A percentile compares a stretch with the other conserved stretches of the same genome.
Evolutionary conservation across 2,888 invertebrate genomes (phyloP).

Genomic region (Phytoseiulus persimilis): DNA sequence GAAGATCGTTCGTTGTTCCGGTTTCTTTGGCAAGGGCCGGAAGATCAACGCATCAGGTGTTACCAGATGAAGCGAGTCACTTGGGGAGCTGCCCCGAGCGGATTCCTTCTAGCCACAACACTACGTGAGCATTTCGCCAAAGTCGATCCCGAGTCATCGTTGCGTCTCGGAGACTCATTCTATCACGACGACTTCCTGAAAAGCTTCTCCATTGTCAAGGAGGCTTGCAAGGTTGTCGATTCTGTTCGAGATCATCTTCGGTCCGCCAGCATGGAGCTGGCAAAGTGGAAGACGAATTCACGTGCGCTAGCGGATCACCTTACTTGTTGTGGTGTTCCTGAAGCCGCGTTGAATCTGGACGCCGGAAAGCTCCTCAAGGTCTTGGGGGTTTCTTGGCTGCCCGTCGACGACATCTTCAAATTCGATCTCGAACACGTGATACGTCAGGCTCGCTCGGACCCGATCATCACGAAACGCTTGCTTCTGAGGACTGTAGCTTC

Average conservation of each 20-base stretch:
- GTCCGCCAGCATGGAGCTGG: background rate
- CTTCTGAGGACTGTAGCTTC: background rate
- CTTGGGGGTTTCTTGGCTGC: background rate
- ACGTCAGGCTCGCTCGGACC: background rate
- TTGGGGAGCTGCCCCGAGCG: background rate
- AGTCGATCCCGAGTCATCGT: background rate
- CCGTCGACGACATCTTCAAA: background rate
- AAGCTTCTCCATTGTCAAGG: background rate
- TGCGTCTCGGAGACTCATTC: background rate
- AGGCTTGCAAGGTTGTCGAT: background rate
- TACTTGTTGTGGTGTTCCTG: background rate
- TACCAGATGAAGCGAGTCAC: conserved; percentile 7
- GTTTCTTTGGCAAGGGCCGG: too few species aligned
- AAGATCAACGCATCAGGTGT: background rate
- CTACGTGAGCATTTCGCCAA: background rate
- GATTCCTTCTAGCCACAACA: background rate
- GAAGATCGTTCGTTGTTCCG: too few species aligned
- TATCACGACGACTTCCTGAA: background rate
- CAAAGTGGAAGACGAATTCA: background rate
- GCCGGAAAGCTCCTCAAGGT: background rate
- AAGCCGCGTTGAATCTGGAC: background rate
- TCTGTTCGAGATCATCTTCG: background rate
- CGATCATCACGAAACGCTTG: background rate
- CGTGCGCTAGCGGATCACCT: background rate
- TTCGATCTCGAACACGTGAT: background rate